phyloP scores from a whole-genome alignment of 2,113 vertebrate genomes.

The Eulemur rufifrons region DNA sequence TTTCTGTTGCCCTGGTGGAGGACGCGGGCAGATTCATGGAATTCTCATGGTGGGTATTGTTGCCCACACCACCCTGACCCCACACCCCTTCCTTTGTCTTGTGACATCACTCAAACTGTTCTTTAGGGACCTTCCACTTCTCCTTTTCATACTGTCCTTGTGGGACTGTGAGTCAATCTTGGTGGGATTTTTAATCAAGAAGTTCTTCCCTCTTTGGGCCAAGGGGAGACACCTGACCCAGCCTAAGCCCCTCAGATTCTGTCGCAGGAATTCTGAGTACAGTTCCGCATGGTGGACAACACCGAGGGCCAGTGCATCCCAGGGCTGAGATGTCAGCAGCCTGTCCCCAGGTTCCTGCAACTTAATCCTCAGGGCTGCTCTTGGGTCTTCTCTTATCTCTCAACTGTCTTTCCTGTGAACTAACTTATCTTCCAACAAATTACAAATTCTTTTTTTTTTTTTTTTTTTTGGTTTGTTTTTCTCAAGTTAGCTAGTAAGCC shows the following conservation, averaged over 20 bases:
- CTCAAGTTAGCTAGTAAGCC: background rate
- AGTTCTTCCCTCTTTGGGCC: background rate
- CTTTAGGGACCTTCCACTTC: background rate
- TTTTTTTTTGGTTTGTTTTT: background rate
- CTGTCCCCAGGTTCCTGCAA: background rate
- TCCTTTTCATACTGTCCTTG: background rate
- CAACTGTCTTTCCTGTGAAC: background rate
- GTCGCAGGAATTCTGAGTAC: background rate
- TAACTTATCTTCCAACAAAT: background rate
- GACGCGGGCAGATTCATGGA: background rate
- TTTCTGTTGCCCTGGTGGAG: background rate
- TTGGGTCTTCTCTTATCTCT: background rate
- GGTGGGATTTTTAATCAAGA: background rate
- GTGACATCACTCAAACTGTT: background rate
- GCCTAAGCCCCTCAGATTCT: background rate
- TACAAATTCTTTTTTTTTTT: background rate
- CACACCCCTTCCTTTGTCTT: background rate
- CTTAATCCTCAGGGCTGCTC: background rate
- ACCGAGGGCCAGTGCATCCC: fast-evolving
- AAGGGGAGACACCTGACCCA: background rate
- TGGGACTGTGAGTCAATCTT: background rate
- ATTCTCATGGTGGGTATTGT: fast-evolving
- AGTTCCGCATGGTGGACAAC: too few species aligned
- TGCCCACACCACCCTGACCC: too few species aligned
- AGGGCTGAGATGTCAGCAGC: background rate